A percentile compares a stretch with the other conserved stretches of the same genome.
Conservation (phyloP, 2,888 invertebrate genomes). For the Lottia gigantea region DNA sequence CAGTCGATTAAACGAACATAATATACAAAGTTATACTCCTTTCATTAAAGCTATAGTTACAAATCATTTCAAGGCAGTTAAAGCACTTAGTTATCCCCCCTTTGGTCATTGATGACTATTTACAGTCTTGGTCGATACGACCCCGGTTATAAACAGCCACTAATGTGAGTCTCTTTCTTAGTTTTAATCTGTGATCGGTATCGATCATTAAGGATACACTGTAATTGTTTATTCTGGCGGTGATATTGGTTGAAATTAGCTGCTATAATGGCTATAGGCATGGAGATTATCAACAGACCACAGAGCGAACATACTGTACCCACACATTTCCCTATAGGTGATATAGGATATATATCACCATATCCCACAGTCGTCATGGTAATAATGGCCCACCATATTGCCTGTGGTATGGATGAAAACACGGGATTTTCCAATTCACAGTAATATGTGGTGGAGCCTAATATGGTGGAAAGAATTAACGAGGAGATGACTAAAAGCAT, state of each 20-base stretch:
- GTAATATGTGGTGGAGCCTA: slow-evolving; percentile 13
- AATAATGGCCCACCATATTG: slow-evolving; percentile 20
- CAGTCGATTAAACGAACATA: no score
- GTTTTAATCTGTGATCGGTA: background rate
- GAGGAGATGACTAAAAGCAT: slow-evolving; percentile 12
- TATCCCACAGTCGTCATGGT: slow-evolving; percentile 22
- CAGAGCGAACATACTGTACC: slow-evolving; percentile 12
- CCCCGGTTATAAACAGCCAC: no score
- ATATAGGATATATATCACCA: slow-evolving; percentile 16
- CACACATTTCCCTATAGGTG: background rate
- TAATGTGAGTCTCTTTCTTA: no score
- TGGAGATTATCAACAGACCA: slow-evolving; percentile 9
- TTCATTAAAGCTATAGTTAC: no score
- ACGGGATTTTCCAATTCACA: slow-evolving; percentile 8
- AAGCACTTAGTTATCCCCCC: no score
- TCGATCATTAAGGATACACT: background rate
- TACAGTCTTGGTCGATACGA: no score
- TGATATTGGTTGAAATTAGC: slow-evolving; percentile 15
- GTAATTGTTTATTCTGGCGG: background rate
- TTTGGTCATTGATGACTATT: no score
- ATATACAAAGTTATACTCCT: no score
- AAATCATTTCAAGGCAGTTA: no score
- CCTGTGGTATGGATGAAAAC: slow-evolving; percentile 15
- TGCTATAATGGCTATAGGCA: slow-evolving; percentile 15
- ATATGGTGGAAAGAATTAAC: slow-evolving; percentile 8